Evolutionary conservation across 2,888 invertebrate species (phyloP).

Genomic region (Mactromeris polynyma): DNA sequence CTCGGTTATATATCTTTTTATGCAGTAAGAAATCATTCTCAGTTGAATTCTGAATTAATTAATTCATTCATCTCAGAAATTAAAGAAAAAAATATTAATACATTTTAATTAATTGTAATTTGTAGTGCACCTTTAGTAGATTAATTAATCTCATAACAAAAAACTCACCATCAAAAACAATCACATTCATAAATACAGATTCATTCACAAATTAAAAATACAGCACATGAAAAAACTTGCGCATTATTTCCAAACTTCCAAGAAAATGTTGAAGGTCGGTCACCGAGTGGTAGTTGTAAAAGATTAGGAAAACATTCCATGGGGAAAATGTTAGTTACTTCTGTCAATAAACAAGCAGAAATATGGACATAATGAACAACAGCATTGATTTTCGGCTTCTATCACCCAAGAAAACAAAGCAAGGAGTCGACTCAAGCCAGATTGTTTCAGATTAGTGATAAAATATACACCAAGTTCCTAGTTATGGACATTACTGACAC

Average conservation of each 20-base stretch:
- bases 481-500: neutral
- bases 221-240: neutral
- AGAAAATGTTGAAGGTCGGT: neutral
- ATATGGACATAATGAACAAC: constrained; percentile 11
- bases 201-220: no score
- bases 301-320: neutral
- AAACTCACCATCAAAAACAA: neutral
- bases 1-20: no score
- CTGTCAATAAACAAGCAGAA: neutral
- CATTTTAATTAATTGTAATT: no score
- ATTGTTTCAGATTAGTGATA: neutral
- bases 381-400: neutral
- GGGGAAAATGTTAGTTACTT: neutral
- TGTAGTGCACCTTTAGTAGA: neutral
- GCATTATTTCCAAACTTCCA: neutral
- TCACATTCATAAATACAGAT: neutral
- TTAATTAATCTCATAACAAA: neutral
- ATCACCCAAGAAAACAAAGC: constrained; percentile 20
- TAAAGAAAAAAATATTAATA: no score
- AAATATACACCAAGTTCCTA: constrained; percentile 7
- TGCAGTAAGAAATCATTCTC: no score
- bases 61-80: no score
- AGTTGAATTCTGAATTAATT: no score
- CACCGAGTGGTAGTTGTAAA: neutral
- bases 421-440: neutral